Evolutionary conservation across 2,797 vertebrate genomes (phyloP).

Genomic region (Lycodopsis pacificus): DNA sequence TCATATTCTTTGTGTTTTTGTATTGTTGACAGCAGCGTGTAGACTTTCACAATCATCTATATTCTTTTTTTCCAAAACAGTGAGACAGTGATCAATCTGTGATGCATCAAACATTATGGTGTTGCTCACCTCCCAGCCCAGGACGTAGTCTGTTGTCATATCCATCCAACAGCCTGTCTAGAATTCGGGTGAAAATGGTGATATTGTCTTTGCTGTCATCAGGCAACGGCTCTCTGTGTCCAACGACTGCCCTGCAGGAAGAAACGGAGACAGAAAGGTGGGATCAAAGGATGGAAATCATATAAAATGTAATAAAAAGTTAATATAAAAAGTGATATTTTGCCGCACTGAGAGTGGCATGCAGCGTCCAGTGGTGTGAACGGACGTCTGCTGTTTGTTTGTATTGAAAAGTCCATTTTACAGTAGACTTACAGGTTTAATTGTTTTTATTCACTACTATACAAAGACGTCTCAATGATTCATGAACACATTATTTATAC

Average conservation of each 20-base stretch:
- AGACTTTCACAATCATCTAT: not conserved
- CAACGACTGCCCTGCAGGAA: conserved; percentile 88
- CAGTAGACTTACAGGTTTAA: not conserved
- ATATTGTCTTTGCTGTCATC: conserved; percentile 97
- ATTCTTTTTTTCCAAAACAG: conserved; percentile 1
- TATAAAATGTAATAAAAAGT: not conserved
- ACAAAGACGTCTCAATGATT: not conserved
- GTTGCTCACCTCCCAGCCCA: conserved; percentile 93
- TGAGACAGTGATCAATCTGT: not conserved
- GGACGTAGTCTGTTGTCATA: conserved; percentile 98
- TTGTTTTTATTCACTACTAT: not conserved
- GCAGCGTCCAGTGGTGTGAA: not conserved
- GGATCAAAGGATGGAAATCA: conserved; percentile 34
- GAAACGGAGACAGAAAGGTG: conserved; percentile 37
- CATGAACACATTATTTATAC: not conserved
- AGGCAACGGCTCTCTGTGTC: conserved; percentile 93
- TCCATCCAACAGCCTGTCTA: conserved; percentile 96
- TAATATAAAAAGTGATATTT: not conserved
- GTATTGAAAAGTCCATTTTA: not conserved
- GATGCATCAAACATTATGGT: not conserved
- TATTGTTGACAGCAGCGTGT: not conserved
- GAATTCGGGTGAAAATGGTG: conserved; percentile 97
- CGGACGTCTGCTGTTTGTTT: not conserved
- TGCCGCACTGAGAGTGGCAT: not conserved
- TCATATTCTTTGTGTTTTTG: not conserved